phyloP scores from a whole-genome alignment of 2,888 invertebrate species.

The Drosophila lutescens region DNA sequence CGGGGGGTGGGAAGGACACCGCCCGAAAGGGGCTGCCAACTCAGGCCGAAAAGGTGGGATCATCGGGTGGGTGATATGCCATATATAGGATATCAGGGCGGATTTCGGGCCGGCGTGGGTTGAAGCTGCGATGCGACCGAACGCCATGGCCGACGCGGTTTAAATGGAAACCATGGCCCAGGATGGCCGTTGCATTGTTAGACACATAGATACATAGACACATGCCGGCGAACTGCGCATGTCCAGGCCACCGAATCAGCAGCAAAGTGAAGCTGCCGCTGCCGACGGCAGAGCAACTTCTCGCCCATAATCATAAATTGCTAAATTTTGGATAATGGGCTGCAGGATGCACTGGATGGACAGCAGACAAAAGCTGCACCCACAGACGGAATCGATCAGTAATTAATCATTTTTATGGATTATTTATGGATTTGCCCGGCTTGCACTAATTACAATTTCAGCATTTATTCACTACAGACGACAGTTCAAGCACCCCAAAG shows the following conservation, averaged over 20 bases:
- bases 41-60: slow-evolving; percentile 25
- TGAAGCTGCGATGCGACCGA: slow-evolving; percentile 57
- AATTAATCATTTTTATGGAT: slow-evolving; percentile 81
- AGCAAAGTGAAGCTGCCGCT: slow-evolving; percentile 29
- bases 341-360: slow-evolving; percentile 65
- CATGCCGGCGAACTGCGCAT: slow-evolving; percentile 54
- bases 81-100: not conserved
- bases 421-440: slow-evolving; percentile 73
- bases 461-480: slow-evolving; percentile 34
- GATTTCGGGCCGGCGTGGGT: slow-evolving; percentile 50
- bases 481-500: slow-evolving; percentile 17
- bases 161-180: slow-evolving; percentile 76
- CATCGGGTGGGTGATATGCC: slow-evolving; percentile 5
- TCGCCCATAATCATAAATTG: slow-evolving; percentile 71
- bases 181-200: slow-evolving; percentile 52
- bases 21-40: slow-evolving; percentile 55
- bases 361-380: slow-evolving; percentile 57
- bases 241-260: slow-evolving; percentile 32
- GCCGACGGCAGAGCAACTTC: slow-evolving; percentile 64
- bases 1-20: slow-evolving; percentile 46
- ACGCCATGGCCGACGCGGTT: slow-evolving; percentile 72
- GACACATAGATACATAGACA: slow-evolving; percentile 43
- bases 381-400: slow-evolving; percentile 55
- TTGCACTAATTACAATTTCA: slow-evolving; percentile 46
- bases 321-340: slow-evolving; percentile 54